These are phyloP conservation scores for Myoxocephalus aenaeus DNA, from an alignment of 2,797 vertebrate genomes.

Conservation along the genomic window DNA sequence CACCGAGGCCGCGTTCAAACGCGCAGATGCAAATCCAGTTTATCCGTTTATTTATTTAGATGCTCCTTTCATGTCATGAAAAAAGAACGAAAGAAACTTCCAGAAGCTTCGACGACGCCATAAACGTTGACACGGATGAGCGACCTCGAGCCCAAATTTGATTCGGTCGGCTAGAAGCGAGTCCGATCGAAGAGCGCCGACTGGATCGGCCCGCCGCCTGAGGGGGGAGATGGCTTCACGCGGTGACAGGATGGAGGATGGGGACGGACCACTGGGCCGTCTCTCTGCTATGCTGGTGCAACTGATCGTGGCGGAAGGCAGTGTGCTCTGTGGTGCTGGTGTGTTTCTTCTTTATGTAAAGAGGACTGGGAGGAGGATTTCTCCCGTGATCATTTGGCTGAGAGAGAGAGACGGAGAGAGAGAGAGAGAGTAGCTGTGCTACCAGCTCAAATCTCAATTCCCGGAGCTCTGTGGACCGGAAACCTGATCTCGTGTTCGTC, in stretches of 20 bases:
- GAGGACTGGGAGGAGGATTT: conserved; percentile 39
- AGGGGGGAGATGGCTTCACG: conserved; percentile 28
- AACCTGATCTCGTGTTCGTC: conserved; percentile 14
- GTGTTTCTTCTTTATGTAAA: conserved; percentile 34
- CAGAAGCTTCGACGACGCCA: neutral
- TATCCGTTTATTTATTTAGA: neutral
- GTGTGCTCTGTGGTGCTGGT: conserved; percentile 80
- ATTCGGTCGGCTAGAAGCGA: neutral
- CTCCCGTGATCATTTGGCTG: conserved; percentile 64
- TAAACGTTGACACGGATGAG: neutral
- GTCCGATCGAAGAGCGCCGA: neutral
- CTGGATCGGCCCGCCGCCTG: conserved; percentile 19
- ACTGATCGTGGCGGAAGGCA: conserved; percentile 76
- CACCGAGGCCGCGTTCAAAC: conserved; percentile 11
- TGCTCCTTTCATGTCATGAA: neutral
- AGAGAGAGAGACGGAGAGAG: conserved; percentile 41
- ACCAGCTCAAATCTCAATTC: conserved; percentile 53
- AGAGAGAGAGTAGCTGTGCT: conserved; percentile 33
- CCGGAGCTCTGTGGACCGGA: neutral
- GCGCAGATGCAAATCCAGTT: neutral
- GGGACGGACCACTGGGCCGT: conserved; percentile 42
- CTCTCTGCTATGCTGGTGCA: conserved; percentile 78
- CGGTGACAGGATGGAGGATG: conserved; percentile 23
- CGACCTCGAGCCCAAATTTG: neutral
- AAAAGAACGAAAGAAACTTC: neutral